Base-by-base conservation (phyloP, 2,888 invertebrate genomes). In the Rosalia funebris region DNA sequence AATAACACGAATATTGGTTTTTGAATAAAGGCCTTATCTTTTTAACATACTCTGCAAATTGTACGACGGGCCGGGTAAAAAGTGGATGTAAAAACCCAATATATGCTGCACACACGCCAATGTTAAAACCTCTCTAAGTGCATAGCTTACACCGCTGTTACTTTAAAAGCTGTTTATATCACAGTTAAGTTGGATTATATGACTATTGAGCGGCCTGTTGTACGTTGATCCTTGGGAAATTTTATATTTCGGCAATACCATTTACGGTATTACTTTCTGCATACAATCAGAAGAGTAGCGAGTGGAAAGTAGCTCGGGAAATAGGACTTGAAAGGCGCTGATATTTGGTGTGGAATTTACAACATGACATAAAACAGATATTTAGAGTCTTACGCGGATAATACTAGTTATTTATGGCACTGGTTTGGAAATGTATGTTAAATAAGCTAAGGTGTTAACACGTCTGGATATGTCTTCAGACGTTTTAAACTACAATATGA, bases 21-120 rank as follows among this genome's bases (percentile, higher is more conserved):
- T 62, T 58, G 60, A 64, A 36, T 55, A 47, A 44, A 47, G 32
- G 55, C 42, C 65, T 65, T 65, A 65, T 65, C 65, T 62, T 47
- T 47, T 34, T 37, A 45, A 37, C 45, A 20, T 55, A 45, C 37
- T 37, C 20, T 37, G 53, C 34, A 42, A 53, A 53, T 42, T 53
- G 53, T 53, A 31, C 19, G 32, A 20, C 11, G 14, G 2, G 47
- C 9, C 16, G 39, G 39, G 42, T 44, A 57, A 57, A 57, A 57
- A 57, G 37, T 39, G 41, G 36, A 42, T 32, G 42, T 16, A 25
- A 57, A 57, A 57, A 57, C 48, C 47, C 32, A 41, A 57, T 50
- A 48, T 65, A 60, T 65, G 65, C 60, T 45, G 55, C 54, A 59
- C 52, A 57, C 65, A 66, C 64, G 66, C 66, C 54, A 65, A 66